Percentiles rank a stretch among this genome's conserved stretches.
These are phyloP conservation scores for Acyrthosiphon pisum DNA, from an alignment of 1,140 invertebrate genomes.

Conservation along the genomic window DNA sequence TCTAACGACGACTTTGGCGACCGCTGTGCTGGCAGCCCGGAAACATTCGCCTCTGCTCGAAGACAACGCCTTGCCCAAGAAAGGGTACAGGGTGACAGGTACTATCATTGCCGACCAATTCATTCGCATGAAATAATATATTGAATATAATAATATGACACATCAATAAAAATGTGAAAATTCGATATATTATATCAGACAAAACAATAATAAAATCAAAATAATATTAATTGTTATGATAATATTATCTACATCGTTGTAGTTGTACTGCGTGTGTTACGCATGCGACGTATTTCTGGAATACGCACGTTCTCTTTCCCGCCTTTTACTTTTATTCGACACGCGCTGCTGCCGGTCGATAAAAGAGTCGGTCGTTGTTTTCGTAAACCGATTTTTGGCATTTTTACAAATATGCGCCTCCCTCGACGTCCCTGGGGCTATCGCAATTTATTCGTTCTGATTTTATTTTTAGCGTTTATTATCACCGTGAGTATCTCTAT, in stretches of 20 bases:
- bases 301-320: background rate
- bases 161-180: too few relatives aligned
- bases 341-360: background rate
- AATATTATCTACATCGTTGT: background rate
- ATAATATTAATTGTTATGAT: background rate
- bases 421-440: constrained; percentile 8
- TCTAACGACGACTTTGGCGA: background rate
- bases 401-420: constrained; percentile 45
- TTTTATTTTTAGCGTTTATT: constrained; percentile 48
- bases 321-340: background rate
- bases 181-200: too few relatives aligned
- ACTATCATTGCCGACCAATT: background rate
- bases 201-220: background rate
- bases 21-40: background rate
- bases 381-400: constrained; percentile 47
- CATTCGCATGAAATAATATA: too few relatives aligned
- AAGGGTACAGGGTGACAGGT: constrained; percentile 51
- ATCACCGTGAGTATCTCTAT: background rate
- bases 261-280: background rate
- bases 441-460: constrained; percentile 38
- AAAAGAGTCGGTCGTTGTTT: constrained; percentile 24
- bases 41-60: constrained; percentile 50
- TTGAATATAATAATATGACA: too few relatives aligned
- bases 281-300: background rate
- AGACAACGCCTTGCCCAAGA: constrained; percentile 39